A percentile compares a stretch with the other conserved stretches of the same genome.
Evolutionary conservation across 1,140 invertebrate species (phyloP).

Genomic region (Fopius arisanus): DNA sequence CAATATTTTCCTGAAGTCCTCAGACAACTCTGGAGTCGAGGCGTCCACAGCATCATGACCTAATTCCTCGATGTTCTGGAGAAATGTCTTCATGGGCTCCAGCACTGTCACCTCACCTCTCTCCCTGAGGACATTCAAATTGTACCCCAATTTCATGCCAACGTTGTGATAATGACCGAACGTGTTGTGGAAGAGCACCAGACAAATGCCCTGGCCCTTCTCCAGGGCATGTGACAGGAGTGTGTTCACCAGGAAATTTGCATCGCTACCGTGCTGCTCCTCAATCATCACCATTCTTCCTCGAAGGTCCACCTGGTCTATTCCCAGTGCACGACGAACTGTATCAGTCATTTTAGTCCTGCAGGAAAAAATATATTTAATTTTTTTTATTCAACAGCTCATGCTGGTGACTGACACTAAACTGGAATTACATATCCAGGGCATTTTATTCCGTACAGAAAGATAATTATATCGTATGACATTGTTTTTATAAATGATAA

Average conservation of each 20-base stretch:
- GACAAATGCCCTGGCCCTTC: constrained; percentile 67
- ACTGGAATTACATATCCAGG: no score
- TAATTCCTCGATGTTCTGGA: constrained; percentile 50
- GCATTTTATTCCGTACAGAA: no score
- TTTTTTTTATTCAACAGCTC: no score
- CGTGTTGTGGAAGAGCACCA: constrained; percentile 75
- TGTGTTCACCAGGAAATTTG: constrained; percentile 74
- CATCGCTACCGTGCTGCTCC: constrained; percentile 74
- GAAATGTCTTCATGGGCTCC: constrained; percentile 67
- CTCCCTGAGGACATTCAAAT: constrained; percentile 68
- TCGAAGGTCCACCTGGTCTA: constrained; percentile 67
- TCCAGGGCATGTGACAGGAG: constrained; percentile 68
- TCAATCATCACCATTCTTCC: constrained; percentile 71
- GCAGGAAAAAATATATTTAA: neutral
- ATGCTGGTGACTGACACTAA: no score
- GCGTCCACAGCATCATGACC: constrained; percentile 50
- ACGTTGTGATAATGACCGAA: constrained; percentile 76
- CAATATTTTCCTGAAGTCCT: constrained; percentile 41
- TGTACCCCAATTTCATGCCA: constrained; percentile 76
- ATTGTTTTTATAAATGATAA: no score
- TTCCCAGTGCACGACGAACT: constrained; percentile 62
- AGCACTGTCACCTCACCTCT: constrained; percentile 66
- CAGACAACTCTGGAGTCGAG: constrained; percentile 43
- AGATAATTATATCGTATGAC: no score
- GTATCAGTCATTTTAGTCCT: constrained; percentile 42